Percentiles rank a stretch among this genome's conserved stretches.
Evolutionary conservation across 2,888 invertebrate species (phyloP).

Genomic region (Cactoblastis cactorum): DNA sequence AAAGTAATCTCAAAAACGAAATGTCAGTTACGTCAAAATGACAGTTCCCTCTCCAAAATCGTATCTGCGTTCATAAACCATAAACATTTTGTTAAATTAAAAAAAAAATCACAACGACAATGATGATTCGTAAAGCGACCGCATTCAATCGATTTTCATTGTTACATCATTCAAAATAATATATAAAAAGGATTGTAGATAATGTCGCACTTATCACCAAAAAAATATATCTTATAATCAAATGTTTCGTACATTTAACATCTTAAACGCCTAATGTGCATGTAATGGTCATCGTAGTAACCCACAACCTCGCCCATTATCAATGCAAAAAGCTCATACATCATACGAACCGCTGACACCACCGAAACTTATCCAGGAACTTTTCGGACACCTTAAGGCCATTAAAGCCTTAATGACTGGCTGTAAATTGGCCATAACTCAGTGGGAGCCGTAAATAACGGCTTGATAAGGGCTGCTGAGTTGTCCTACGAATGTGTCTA

Average conservation of each 20-base stretch:
- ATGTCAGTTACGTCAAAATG: too few species aligned
- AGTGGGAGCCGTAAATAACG: constrained; percentile 71
- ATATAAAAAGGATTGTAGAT: too few species aligned
- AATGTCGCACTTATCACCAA: too few species aligned
- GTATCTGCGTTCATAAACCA: too few species aligned
- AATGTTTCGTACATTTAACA: background rate
- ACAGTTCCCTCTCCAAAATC: too few species aligned
- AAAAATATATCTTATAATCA: background rate
- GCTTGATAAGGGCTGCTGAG: constrained; percentile 75
- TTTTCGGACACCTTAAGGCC: constrained; percentile 75
- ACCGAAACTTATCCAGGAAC: constrained; percentile 62
- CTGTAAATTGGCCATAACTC: constrained; percentile 79
- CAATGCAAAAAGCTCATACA: constrained; percentile 26
- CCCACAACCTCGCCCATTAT: constrained; percentile 3
- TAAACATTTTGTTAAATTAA: too few species aligned
- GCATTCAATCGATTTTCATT: too few species aligned
- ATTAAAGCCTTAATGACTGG: constrained; percentile 77
- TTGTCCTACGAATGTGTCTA: constrained; percentile 70
- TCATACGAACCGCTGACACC: constrained; percentile 55
- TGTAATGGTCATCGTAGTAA: background rate
- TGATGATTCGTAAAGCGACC: too few species aligned
- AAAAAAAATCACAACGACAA: too few species aligned
- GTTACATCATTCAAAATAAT: too few species aligned
- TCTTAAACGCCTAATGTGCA: background rate
- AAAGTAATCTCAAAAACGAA: too few species aligned